These are phyloP conservation scores for Atta colombica DNA, from an alignment of 1,140 invertebrate genomes.

Conservation along the genomic window DNA sequence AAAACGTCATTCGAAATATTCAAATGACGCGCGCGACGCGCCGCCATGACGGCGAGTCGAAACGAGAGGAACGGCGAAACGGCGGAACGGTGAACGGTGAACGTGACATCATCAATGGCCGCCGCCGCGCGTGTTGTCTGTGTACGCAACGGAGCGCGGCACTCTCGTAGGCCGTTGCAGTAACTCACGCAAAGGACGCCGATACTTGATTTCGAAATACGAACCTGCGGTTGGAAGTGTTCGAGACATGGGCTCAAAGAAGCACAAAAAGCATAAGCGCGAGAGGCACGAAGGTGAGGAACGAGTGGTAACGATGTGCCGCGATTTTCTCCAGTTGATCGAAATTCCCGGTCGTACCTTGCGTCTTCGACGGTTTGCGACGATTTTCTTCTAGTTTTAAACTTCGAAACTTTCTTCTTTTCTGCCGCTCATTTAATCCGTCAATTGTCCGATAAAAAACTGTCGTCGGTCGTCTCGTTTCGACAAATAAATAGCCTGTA, in stretches of 20 bases:
- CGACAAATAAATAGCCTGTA: background rate
- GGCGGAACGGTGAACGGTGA: slow-evolving; percentile 14
- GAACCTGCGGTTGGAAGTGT: slow-evolving; percentile 69
- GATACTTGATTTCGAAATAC: slow-evolving; percentile 28
- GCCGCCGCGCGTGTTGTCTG: slow-evolving; percentile 60
- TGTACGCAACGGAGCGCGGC: slow-evolving; percentile 67
- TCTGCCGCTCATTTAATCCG: background rate
- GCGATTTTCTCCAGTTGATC: background rate
- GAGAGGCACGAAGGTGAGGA: slow-evolving; percentile 89
- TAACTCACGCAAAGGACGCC: slow-evolving; percentile 31
- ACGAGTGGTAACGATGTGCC: background rate
- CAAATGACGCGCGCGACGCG: slow-evolving; percentile 57
- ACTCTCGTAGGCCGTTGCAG: slow-evolving; percentile 22
- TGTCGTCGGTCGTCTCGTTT: slow-evolving; percentile 25
- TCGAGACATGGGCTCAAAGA: slow-evolving; percentile 87
- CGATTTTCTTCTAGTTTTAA: background rate
- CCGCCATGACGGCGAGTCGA: slow-evolving; percentile 47
- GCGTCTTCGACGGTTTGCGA: slow-evolving; percentile 1
- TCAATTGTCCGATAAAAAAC: background rate
- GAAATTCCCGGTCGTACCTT: background rate
- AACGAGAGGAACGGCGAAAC: background rate
- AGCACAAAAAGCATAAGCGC: slow-evolving; percentile 92
- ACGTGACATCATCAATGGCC: slow-evolving; percentile 69
- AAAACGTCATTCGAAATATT: background rate
- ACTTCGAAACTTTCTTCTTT: background rate